Percentiles rank a stretch among this genome's conserved stretches.
These are phyloP conservation scores for Macaca mulatta DNA, from an alignment of 2,113 vertebrate genomes.

Conservation along the genomic window DNA sequence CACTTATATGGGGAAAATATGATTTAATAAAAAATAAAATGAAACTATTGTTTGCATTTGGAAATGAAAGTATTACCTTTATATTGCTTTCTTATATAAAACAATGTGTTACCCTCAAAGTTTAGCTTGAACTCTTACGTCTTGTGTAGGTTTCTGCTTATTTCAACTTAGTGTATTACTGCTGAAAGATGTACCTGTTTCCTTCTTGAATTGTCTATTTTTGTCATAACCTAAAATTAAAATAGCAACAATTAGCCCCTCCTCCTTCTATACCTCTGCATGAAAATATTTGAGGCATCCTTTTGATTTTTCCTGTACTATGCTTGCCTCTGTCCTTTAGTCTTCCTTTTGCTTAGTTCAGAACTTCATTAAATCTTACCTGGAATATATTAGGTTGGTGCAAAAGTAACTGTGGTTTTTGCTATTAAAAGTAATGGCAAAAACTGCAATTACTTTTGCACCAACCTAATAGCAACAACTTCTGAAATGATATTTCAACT, in stretches of 20 bases:
- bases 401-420: too few species aligned
- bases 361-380: background rate
- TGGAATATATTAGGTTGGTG: background rate
- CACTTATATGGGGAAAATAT: background rate
- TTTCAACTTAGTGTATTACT: background rate
- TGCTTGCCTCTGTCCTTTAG: background rate
- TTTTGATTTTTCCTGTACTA: background rate
- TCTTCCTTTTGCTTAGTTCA: background rate
- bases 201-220: background rate
- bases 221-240: background rate
- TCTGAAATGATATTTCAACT: background rate
- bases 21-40: background rate
- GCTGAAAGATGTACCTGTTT: background rate
- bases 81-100: background rate
- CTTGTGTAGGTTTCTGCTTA: background rate
- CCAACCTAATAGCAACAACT: too few species aligned
- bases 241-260: background rate
- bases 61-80: background rate
- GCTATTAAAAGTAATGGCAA: too few species aligned
- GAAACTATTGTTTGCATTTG: background rate
- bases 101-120: background rate
- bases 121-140: background rate
- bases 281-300: background rate
- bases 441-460: too few species aligned
- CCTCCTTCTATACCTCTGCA: accelerated